A percentile compares a stretch with the other conserved stretches of the same genome.
These are phyloP conservation scores for Baccha elongata DNA, from an alignment of 2,888 invertebrate species.

Conservation along the genomic window DNA sequence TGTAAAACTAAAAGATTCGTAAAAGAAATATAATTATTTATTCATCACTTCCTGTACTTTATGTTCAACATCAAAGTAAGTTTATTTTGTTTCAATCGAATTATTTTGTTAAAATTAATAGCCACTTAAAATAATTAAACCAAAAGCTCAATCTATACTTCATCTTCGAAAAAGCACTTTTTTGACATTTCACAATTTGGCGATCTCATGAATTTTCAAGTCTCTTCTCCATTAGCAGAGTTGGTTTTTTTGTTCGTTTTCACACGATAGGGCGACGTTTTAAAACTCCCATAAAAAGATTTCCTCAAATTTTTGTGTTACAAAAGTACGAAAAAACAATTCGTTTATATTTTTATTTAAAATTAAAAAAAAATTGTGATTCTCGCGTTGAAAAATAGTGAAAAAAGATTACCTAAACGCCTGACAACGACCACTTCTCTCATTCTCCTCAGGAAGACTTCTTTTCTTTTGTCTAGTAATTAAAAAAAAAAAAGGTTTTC, in stretches of 20 bases:
- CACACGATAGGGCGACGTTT: constrained; percentile 54
- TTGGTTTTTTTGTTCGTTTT: constrained; percentile 61
- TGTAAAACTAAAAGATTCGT: background rate
- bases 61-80: background rate
- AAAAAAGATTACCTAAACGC: constrained; percentile 15
- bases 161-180: constrained; percentile 60
- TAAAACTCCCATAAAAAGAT: constrained; percentile 44
- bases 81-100: background rate
- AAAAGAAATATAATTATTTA: too few species aligned
- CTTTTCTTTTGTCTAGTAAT: constrained; percentile 47
- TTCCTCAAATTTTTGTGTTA: constrained; percentile 61
- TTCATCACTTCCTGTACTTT: too few species aligned
- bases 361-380: constrained; percentile 33
- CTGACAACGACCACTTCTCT: constrained; percentile 57
- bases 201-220: constrained; percentile 21
- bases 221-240: constrained; percentile 30
- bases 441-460: constrained; percentile 31
- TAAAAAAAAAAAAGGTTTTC: constrained; percentile 33
- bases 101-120: background rate
- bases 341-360: constrained; percentile 34
- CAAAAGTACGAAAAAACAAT: constrained; percentile 39
- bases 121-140: background rate
- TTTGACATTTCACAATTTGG: constrained; percentile 56
- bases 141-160: constrained; percentile 31
- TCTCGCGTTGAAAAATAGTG: constrained; percentile 15